Evolutionary conservation across 2,797 vertebrate species (phyloP), one percentile per base, ranked within the genome.

Genomic region (Etheostoma nigrum): DNA sequence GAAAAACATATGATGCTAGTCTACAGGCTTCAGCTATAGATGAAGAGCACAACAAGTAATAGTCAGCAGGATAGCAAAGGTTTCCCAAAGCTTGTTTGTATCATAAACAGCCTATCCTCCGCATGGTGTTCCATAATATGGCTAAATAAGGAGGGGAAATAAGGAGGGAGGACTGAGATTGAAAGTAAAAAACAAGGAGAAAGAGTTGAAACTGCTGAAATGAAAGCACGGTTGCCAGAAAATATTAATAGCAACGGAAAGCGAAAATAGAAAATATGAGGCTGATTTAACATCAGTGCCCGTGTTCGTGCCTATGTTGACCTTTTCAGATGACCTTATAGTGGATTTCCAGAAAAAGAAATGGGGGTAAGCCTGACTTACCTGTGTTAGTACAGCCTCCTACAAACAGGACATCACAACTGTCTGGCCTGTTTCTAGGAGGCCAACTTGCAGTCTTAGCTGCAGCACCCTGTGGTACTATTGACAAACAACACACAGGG

Each of bases 381-480:
- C 86, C 86, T 88, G 67, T 62, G 55, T 71, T 49, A 52, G 10
- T 48, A 4, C 23, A 53, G 21, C 53, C 25, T 62, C 47, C 21
- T 66, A 58, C 54, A 69, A 78, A 67, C 40, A 76, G 62, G 61
- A 59, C 55, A 69, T 47, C 40, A 66, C 40, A 42, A 73, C 1
- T 1, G 12, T 23, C n/a, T 47, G 48, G 27, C 3, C 45, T 45
- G 45, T 60, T 74, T 71, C 52, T 14, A 53, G n/a, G 33, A 36
- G 49, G 65, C 68, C 27, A n/a, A 40, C 16, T 33, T 55, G 44
- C 59, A 33, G 45, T 49, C 33, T 40, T 51, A 64, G 59, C 49
- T 74, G 77, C 82, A 83, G 85, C 81, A 13, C 89, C 88, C 58
- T 80, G 86, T 88, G 90, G 88, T 51, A 33, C 16, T 54, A 27